A percentile compares a stretch with the other conserved stretches of the same genome.
phyloP scores from a whole-genome alignment of 2,888 invertebrate genomes.

The Heteromyza rotundicornis region DNA sequence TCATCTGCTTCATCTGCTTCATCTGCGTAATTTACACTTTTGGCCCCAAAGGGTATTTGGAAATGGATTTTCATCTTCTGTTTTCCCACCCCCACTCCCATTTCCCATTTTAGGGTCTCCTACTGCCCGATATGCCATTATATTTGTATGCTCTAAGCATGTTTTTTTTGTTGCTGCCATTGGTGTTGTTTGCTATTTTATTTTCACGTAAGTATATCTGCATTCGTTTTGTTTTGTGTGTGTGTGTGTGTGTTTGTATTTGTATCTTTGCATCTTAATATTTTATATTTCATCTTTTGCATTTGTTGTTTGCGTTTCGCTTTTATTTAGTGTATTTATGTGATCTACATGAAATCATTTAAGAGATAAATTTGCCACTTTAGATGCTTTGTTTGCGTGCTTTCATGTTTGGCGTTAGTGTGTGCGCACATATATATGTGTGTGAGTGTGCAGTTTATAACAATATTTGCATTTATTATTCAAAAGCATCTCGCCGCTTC shows the following conservation, averaged over 20 bases:
- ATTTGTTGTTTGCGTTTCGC: constrained; percentile 4
- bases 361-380: constrained; percentile 23
- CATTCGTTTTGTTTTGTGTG: constrained; percentile 6
- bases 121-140: too few relatives aligned
- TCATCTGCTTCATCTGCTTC: constrained; percentile 11
- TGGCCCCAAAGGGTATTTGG: constrained; percentile 23
- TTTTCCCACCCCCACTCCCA: background rate
- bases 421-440: background rate
- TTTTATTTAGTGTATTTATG: constrained; percentile 14
- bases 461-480: constrained; percentile 20
- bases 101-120: background rate
- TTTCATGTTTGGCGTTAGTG: background rate
- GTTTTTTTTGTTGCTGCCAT: constrained; percentile 6
- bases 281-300: constrained; percentile 6
- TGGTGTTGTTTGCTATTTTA: background rate
- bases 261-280: constrained; percentile 9
- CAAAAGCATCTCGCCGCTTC: too few relatives aligned
- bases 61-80: constrained; percentile 22
- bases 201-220: constrained; percentile 4
- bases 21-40: constrained; percentile 20
- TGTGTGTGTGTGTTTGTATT: too few relatives aligned
- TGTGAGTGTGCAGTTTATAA: constrained; percentile 4
- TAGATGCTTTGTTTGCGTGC: background rate
- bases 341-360: constrained; percentile 21
- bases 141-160: constrained; percentile 12